Conservation (phyloP, 1,140 invertebrate genomes). For the Theocolax elegans region DNA sequence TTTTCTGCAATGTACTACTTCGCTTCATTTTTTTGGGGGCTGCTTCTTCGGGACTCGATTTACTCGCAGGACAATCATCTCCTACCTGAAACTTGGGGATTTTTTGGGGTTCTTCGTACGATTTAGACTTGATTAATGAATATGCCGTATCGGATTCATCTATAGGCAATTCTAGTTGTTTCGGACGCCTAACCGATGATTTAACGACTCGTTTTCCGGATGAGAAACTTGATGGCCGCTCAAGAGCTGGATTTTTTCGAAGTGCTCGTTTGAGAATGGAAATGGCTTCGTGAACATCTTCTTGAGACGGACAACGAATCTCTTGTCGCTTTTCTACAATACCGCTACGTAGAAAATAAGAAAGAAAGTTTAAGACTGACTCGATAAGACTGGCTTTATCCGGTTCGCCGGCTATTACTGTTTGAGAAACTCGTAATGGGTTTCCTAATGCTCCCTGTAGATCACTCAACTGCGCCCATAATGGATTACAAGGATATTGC, state of each 20-base stretch:
- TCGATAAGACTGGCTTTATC: constrained; percentile 74
- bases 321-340: constrained; percentile 56
- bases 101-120: background rate
- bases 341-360: constrained; percentile 80
- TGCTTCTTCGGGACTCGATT: constrained; percentile 12
- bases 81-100: background rate
- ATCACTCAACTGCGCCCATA: constrained; percentile 88
- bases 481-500: constrained; percentile 76
- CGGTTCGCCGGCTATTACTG: constrained; percentile 79
- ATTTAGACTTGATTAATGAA: background rate
- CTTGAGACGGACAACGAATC: constrained; percentile 49
- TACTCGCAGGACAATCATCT: background rate
- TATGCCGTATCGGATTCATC: background rate
- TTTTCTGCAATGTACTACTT: constrained; percentile 53
- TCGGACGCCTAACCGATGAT: background rate
- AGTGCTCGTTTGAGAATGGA: constrained; percentile 48
- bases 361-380: constrained; percentile 76
- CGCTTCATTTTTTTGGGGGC: constrained; percentile 50
- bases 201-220: background rate
- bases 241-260: constrained; percentile 46
- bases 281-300: constrained; percentile 57
- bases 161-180: background rate
- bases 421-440: constrained; percentile 80
- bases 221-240: background rate
- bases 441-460: constrained; percentile 84